A percentile compares a stretch with the other conserved stretches of the same genome.
These are phyloP conservation scores for Sarcophaga peregrina DNA, from an alignment of 1,140 invertebrate genomes.

Conservation along the genomic window DNA sequence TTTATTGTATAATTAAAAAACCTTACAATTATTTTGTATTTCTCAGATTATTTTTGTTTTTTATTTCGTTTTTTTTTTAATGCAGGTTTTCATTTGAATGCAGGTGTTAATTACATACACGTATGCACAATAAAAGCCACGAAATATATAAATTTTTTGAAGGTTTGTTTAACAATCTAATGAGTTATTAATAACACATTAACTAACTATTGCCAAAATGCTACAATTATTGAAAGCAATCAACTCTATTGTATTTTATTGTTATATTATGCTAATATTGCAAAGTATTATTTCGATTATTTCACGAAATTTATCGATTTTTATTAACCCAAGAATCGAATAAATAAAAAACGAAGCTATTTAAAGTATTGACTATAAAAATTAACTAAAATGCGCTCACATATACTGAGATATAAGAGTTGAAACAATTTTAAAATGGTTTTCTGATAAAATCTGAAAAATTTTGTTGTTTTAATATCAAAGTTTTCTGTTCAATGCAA, in stretches of 20 bases:
- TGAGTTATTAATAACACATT: slow-evolving; percentile 39
- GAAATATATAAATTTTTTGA: background rate
- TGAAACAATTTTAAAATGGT: too few relatives aligned
- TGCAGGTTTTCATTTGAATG: slow-evolving; percentile 27
- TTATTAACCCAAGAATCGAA: too few relatives aligned
- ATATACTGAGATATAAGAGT: too few relatives aligned
- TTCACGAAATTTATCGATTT: too few relatives aligned
- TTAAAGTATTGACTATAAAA: too few relatives aligned
- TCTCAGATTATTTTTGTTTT: slow-evolving; percentile 11
- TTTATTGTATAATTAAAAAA: background rate
- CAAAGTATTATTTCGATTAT: too few relatives aligned
- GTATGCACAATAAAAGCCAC: background rate
- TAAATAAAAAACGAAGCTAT: too few relatives aligned
- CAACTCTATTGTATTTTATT: slow-evolving; percentile 2
- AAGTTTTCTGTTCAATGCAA: too few relatives aligned
- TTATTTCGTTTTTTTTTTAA: background rate
- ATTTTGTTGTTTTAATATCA: too few relatives aligned
- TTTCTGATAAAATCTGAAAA: too few relatives aligned
- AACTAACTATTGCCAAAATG: background rate
- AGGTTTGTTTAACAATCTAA: slow-evolving; percentile 30
- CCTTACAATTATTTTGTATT: background rate
- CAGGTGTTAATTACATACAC: slow-evolving; percentile 33
- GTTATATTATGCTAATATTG: too few relatives aligned
- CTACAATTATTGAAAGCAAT: background rate
- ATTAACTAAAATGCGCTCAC: too few relatives aligned